Percentiles rank a stretch among this genome's conserved stretches.
Evolutionary conservation across 1,140 invertebrate genomes (phyloP).

Genomic region (Zophobas morio): DNA sequence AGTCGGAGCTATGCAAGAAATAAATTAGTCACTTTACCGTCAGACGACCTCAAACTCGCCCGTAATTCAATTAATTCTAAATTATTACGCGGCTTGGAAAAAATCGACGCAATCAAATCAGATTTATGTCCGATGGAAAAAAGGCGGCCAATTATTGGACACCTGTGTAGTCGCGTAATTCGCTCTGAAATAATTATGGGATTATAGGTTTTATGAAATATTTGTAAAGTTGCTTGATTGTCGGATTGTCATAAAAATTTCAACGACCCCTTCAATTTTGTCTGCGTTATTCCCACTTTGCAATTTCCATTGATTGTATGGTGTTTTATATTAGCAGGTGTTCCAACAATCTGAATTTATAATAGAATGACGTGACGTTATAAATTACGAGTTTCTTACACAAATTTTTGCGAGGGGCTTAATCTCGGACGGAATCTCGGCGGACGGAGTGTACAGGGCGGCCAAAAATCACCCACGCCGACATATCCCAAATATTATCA

Average conservation of each 20-base stretch:
- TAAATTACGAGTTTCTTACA: slow-evolving; percentile 1
- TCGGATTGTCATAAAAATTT: not conserved
- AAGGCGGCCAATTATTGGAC: not conserved
- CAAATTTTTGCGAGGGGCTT: not conserved
- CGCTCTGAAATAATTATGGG: not conserved
- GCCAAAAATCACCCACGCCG: too few relatives aligned
- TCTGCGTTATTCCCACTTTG: not conserved
- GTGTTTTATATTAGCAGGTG: slow-evolving; percentile 13
- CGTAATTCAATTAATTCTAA: slow-evolving; percentile 4
- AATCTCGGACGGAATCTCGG: not conserved
- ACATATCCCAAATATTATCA: too few relatives aligned
- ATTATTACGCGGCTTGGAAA: slow-evolving; percentile 1
- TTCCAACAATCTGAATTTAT: slow-evolving; percentile 25
- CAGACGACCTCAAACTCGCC: not conserved
- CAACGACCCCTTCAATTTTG: not conserved
- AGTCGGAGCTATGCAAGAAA: not conserved
- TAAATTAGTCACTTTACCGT: not conserved
- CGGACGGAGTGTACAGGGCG: too few relatives aligned
- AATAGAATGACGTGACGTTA: not conserved
- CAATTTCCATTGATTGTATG: slow-evolving; percentile 10
- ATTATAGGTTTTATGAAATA: not conserved
- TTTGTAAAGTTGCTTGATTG: not conserved
- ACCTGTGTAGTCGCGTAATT: slow-evolving; percentile 13
- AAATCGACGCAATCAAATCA: not conserved
- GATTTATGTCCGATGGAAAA: not conserved